Conservation (phyloP, 2,113 vertebrate species). For the Calonectris borealis region DNA sequence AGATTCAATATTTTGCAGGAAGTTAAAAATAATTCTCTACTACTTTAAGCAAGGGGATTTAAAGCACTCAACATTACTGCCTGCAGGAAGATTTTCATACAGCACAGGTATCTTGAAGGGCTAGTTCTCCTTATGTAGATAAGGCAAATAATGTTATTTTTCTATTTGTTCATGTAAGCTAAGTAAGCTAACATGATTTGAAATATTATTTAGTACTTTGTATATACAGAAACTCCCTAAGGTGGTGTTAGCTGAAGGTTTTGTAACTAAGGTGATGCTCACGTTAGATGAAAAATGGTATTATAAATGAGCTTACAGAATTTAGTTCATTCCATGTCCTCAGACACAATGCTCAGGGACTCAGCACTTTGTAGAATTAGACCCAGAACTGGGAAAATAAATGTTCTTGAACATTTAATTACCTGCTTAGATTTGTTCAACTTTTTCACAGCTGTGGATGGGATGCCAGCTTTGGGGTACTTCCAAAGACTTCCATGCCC, state of each 20-base stretch:
- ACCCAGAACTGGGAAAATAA: neutral
- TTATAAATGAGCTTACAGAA: neutral
- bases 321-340: neutral
- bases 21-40: neutral
- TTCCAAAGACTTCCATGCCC: neutral
- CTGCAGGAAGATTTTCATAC: neutral
- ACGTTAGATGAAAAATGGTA: neutral
- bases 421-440: neutral
- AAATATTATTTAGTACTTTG: neutral
- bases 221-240: neutral
- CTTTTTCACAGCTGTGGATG: neutral
- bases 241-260: neutral
- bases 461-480: neutral
- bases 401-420: neutral
- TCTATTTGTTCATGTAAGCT: neutral
- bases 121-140: neutral
- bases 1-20: neutral
- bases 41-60: neutral
- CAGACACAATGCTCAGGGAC: neutral
- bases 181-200: neutral
- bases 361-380: neutral
- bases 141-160: neutral
- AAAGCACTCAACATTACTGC: neutral
- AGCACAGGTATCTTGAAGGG: neutral
- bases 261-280: neutral